Base-by-base conservation (phyloP, 2,113 vertebrate species). In the Haemorhous mexicanus region DNA sequence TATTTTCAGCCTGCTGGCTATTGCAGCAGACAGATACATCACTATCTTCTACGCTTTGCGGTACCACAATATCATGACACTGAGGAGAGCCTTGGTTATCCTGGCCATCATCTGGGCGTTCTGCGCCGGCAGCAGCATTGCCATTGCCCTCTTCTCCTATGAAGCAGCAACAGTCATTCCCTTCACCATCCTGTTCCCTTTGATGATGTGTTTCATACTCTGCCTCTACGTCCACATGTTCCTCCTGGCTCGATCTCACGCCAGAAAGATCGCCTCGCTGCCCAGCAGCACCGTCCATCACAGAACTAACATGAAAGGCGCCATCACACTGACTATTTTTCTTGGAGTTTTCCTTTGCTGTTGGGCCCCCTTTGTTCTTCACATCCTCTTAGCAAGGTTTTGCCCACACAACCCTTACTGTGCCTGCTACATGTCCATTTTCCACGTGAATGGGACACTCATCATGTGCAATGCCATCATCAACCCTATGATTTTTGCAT, bases 161-260 rank as follows among this genome's bases (percentile, higher is more conserved):
- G 97, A 97, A 55, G 78, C 97, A 18, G 97, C 98, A 55, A 99
- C 99, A 18, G 98, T 98, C 94, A 98, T 98, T 75, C 98, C 97
- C 83, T 99, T 99, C 70, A 97, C 98, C 1, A 96, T 98, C 7
- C 88, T 99, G 33, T 99, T 99, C 87, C 94, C 99, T 10, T 62
- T 98, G 81, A 98, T 99, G 95, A 93, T 99, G 96, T 86, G 97
- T 70, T 98, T 99, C 16, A 99, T 99, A 72, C 97, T 99, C 44
- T 98, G 98, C 46, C 98, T 99, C 20, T 99, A 99, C 1, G 75
- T 98, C 41, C 99, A 99, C 92, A 99, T 99, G 99, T 99, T 99
- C 81, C 97, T 99, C 70, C 86, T 99, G 90, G 99, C 99, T 5
- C 98, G 98, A 30, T 97, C 98, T 61, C 99, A 99, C 1, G 98